These are phyloP conservation scores for Brachionus calyciflorus DNA, from an alignment of 1,140 invertebrate species.

Conservation along the genomic window DNA sequence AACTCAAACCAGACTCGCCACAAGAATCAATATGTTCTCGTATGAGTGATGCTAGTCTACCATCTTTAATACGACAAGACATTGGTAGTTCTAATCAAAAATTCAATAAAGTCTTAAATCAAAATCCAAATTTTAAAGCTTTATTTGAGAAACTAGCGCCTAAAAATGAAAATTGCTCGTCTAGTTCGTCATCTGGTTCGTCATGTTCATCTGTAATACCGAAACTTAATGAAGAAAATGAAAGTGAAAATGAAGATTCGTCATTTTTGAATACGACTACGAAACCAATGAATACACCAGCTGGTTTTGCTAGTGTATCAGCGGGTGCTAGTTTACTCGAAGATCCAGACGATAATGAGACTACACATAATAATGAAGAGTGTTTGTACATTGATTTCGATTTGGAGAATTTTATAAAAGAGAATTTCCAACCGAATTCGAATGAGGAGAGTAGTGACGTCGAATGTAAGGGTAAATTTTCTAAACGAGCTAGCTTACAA, in stretches of 20 bases:
- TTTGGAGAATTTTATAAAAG: constrained; percentile 21
- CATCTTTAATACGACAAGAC: neutral
- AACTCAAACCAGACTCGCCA: neutral
- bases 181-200: neutral
- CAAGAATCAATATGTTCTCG: constrained; percentile 29
- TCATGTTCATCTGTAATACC: constrained; percentile 1
- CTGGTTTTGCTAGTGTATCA: neutral
- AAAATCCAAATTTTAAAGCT: neutral
- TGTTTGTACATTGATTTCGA: constrained; percentile 18
- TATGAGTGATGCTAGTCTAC: constrained; percentile 38
- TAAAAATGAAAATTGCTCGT: neutral
- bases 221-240: neutral
- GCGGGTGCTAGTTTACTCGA: neutral
- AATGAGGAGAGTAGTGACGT: neutral
- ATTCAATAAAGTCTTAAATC: neutral
- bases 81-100: neutral
- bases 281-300: constrained; percentile 23
- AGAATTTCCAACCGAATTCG: constrained; percentile 25
- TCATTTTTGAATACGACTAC: neutral
- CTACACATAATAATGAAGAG: neutral
- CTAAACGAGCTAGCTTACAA: neutral
- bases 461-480: too few species aligned
- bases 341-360: neutral
- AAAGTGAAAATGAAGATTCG: neutral
- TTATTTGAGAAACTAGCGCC: neutral